A percentile compares a stretch with the other conserved stretches of the same genome.
Conservation (phyloP, 2,888 invertebrate species). For the Stenotaenia linearis region DNA sequence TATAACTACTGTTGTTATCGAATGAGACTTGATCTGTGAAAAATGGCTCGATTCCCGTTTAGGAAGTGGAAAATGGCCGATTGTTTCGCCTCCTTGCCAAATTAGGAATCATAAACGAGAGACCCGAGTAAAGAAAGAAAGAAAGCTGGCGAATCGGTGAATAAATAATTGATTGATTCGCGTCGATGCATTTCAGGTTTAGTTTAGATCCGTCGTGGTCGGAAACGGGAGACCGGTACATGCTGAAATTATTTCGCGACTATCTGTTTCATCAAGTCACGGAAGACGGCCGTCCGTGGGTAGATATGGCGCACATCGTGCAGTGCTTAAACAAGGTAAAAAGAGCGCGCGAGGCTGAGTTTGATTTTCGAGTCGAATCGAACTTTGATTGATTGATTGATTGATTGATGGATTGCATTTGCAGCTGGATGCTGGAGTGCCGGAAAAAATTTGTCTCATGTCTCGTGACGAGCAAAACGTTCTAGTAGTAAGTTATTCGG, state of each 20-base stretch:
- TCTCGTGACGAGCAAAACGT: conserved; percentile 95
- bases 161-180: not conserved
- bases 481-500: conserved; percentile 88
- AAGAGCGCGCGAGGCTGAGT: too few species aligned
- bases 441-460: conserved; percentile 85
- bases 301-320: conserved; percentile 92
- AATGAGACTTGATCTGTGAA: not conserved
- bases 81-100: conserved; percentile 85
- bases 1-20: conserved; percentile 29
- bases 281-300: conserved; percentile 87
- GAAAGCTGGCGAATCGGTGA: too few species aligned
- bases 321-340: conserved; percentile 79
- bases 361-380: not conserved
- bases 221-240: conserved; percentile 96
- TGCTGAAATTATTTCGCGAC: conserved; percentile 96
- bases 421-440: conserved; percentile 67
- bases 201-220: conserved; percentile 92
- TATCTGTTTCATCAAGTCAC: conserved; percentile 94
- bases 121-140: conserved; percentile 71
- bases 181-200: conserved; percentile 61
- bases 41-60: not conserved
- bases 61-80: conserved; percentile 90
- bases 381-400: not conserved
- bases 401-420: not conserved
- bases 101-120: conserved; percentile 87